Base-by-base conservation (phyloP, 2,888 invertebrate species). In the Scaptomyza cyrtandrae region DNA sequence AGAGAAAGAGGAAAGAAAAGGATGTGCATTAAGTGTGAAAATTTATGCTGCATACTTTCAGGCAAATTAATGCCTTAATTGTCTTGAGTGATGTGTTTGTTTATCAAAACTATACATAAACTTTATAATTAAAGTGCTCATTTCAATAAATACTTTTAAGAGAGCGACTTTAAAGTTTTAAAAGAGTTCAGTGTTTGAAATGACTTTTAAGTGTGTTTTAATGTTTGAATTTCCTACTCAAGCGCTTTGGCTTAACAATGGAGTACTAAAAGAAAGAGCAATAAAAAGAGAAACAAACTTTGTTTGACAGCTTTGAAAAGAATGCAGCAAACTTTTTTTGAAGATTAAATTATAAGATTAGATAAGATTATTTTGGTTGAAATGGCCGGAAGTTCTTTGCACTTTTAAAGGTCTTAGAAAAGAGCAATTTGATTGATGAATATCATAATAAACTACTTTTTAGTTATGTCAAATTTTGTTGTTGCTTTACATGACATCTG, bases 31-130 rank as follows among this genome's bases (percentile, higher is more conserved):
- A 4, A 6, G 39, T 39, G 39, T 9, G 29, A 19, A 19, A 14
- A 31, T 39, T 46, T 33, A 14, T 66, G 37, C 31, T 39, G 49
- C 56, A 45, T 39, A 57, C 39, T 71, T 50, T 49, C 39, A 29
- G 29, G 29, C 27, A 19, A 39, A 14, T 64, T 43, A 35, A 11
- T 10, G 9, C 13, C 29, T 43, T 49, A 43, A 49, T 9, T 39
- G 46, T 44, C 37, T 13, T 29, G 29, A 29, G 24, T 27, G 31
- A 37, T 6, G 10, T 9, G 9, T 9, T 33, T 49, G 11, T 16
- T 9, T 13, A 13, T 49, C 4, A 13, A 49, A 16, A 31, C 9
- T 33, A 14, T 31, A 5, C 16, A 9, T 5, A 14, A 48, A 16
- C 48, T 31, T 31, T 48, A 7, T 31, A 31, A 49, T 16, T 31